Evolutionary conservation across 2,888 invertebrate genomes (phyloP).

Genomic region (Gari tellinella): DNA sequence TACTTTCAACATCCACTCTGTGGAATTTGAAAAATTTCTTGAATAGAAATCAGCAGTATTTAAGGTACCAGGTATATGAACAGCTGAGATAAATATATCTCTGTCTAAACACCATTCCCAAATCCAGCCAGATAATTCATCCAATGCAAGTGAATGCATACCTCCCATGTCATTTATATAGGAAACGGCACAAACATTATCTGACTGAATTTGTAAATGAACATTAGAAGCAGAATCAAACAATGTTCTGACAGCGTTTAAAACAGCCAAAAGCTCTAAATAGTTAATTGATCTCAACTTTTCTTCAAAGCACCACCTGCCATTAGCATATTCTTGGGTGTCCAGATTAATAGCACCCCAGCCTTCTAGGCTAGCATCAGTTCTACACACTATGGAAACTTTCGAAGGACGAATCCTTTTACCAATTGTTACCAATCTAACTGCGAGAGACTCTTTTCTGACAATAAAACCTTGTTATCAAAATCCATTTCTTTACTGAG

Average conservation of each 20-base stretch:
- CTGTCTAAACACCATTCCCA: constrained; percentile 15
- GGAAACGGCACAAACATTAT: constrained; percentile 5
- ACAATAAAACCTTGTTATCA: constrained; percentile 11
- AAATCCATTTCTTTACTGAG: constrained; percentile 1
- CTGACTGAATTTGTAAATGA: constrained; percentile 6
- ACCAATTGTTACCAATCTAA: constrained; percentile 13
- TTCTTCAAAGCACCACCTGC: neutral
- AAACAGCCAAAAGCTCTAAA: constrained; percentile 7
- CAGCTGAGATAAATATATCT: neutral
- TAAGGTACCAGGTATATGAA: constrained; percentile 14
- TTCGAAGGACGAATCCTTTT: neutral
- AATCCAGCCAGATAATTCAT: neutral
- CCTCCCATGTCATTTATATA: constrained; percentile 14
- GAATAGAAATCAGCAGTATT: constrained; percentile 46
- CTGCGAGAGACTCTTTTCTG: neutral
- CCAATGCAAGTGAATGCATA: neutral
- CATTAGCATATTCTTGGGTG: neutral
- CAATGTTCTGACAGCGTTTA: constrained; percentile 1
- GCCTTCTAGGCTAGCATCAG: neutral
- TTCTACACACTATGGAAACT: neutral
- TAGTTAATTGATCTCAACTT: neutral
- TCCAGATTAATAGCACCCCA: constrained; percentile 5
- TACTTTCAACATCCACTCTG: constrained; percentile 52
- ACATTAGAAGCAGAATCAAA: neutral
- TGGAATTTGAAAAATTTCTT: constrained; percentile 43